phyloP scores from a whole-genome alignment of 2,113 vertebrate genomes.

The Echinops telfairi region DNA sequence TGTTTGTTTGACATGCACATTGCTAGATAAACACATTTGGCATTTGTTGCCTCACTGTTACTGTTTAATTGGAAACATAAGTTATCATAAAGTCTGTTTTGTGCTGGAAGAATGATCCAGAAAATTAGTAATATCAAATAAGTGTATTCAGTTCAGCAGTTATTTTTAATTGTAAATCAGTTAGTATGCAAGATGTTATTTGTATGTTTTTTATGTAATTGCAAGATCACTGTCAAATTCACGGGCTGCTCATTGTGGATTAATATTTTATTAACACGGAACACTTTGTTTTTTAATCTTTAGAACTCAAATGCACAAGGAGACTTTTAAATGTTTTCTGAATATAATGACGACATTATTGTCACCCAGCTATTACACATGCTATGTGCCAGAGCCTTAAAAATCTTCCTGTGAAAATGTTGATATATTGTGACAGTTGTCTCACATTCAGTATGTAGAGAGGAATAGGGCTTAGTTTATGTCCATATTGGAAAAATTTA shows the following conservation, averaged over 20 bases:
- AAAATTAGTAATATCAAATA: conserved; percentile 66
- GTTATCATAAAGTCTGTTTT: conserved; percentile 73
- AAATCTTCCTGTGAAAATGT: conserved; percentile 70
- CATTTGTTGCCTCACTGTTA: conserved; percentile 85
- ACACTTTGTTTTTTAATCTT: conserved; percentile 73
- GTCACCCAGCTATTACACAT: conserved; percentile 71
- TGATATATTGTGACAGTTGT: conserved; percentile 68
- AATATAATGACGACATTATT: conserved; percentile 76
- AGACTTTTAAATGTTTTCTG: conserved; percentile 77
- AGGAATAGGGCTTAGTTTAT: conserved; percentile 62
- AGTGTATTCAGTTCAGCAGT: conserved; percentile 57
- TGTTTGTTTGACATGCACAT: conserved; percentile 79
- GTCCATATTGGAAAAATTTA: conserved; percentile 68
- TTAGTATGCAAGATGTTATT: conserved; percentile 41
- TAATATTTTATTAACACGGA: conserved; percentile 74
- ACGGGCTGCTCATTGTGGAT: conserved; percentile 71
- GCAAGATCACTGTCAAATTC: conserved; percentile 72
- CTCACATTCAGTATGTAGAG: conserved; percentile 57
- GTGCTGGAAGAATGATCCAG: conserved; percentile 56
- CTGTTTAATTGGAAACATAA: conserved; percentile 83
- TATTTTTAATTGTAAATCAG: conserved; percentile 60
- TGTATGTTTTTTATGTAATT: conserved; percentile 73
- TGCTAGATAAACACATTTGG: conserved; percentile 78
- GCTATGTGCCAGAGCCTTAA: conserved; percentile 79
- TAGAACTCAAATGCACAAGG: conserved; percentile 71